phyloP scores from a whole-genome alignment of 2,888 invertebrate genomes.

The Dermolepida albohirtum region DNA sequence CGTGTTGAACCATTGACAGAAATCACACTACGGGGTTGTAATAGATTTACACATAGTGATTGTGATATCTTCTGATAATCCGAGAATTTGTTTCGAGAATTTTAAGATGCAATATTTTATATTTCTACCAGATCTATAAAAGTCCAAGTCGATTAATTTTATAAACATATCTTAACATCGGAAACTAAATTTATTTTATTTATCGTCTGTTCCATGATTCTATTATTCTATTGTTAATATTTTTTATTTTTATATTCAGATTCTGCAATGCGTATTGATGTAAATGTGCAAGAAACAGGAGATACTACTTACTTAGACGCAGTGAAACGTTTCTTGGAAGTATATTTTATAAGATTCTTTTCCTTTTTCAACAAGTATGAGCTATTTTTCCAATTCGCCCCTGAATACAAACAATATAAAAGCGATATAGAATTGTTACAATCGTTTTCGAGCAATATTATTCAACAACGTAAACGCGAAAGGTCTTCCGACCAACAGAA shows the following conservation, averaged over 20 bases:
- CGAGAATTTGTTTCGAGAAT: too few species aligned
- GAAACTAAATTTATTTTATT: too few species aligned
- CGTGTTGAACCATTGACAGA: too few species aligned
- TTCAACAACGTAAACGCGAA: conserved; percentile 47
- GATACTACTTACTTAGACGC: conserved; percentile 48
- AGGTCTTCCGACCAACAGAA: conserved; percentile 3
- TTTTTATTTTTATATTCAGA: conserved; percentile 40
- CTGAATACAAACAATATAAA: conserved; percentile 44
- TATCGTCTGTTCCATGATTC: too few species aligned
- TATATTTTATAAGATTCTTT: conserved; percentile 48
- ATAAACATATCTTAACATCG: too few species aligned
- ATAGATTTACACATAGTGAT: too few species aligned
- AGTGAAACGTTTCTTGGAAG: conserved; percentile 45
- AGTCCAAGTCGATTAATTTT: too few species aligned
- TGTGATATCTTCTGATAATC: too few species aligned
- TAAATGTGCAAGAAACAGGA: conserved; percentile 44
- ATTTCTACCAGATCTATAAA: too few species aligned
- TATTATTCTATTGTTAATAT: not conserved
- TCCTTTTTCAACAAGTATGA: conserved; percentile 48
- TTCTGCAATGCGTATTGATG: conserved; percentile 49
- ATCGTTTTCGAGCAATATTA: conserved; percentile 45
- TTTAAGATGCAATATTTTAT: too few species aligned
- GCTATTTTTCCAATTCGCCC: conserved; percentile 46
- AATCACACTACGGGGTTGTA: too few species aligned
- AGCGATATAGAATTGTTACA: conserved; percentile 45